These are phyloP conservation scores for Strix aluco DNA, from an alignment of 2,113 vertebrate species.

Conservation along the genomic window DNA sequence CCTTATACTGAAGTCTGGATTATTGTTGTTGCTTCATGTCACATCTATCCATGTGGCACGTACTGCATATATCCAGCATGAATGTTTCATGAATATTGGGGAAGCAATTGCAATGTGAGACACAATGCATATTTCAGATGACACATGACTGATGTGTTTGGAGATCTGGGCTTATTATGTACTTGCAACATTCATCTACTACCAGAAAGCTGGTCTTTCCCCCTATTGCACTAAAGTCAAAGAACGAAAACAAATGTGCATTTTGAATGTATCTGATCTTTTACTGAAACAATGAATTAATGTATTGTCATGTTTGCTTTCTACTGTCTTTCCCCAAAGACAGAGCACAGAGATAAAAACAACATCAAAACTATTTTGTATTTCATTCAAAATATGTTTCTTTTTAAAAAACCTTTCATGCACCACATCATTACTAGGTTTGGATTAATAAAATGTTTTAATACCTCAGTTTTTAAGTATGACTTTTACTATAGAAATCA, in stretches of 20 bases:
- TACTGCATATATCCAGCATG: constrained; percentile 1
- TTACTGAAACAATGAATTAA: constrained; percentile 63
- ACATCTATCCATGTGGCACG: not conserved
- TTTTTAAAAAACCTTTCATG: not conserved
- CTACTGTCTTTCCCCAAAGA: constrained; percentile 37
- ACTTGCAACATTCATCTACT: constrained; percentile 52
- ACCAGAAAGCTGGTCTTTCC: constrained; percentile 33
- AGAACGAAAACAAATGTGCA: constrained; percentile 53
- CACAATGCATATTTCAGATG: constrained; percentile 36
- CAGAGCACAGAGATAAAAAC: constrained; percentile 6
- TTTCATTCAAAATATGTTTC: not conserved
- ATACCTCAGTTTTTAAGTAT: not conserved
- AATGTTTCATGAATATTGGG: constrained; percentile 51
- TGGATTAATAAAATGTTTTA: not conserved
- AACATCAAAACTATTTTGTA: not conserved
- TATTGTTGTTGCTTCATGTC: not conserved
- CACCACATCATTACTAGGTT: not conserved
- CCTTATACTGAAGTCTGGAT: not conserved
- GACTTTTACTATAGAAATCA: not conserved
- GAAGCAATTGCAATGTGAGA: constrained; percentile 36
- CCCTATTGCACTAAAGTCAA: constrained; percentile 16
- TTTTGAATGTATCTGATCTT: constrained; percentile 55
- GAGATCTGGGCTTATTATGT: constrained; percentile 55
- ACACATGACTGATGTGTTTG: constrained; percentile 64
- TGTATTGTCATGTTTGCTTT: constrained; percentile 52